Evolutionary conservation across 2,113 vertebrate genomes (phyloP).

Genomic region (Numida meleagris): DNA sequence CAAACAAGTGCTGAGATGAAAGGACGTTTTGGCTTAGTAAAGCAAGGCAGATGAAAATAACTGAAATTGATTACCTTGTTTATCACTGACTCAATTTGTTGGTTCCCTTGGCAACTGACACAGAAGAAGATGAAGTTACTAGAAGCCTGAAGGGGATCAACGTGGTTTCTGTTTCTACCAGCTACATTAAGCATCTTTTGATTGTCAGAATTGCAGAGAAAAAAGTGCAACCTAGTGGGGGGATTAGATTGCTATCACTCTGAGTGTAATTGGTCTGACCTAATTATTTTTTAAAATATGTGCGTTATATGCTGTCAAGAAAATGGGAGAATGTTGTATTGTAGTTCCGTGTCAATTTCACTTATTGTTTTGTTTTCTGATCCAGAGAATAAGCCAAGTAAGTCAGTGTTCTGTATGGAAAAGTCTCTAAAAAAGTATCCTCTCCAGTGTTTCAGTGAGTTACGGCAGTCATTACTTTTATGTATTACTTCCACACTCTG

Average conservation of each 20-base stretch:
- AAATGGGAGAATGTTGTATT: neutral
- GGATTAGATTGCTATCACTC: neutral
- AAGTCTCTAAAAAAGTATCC: neutral
- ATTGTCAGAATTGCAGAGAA: neutral
- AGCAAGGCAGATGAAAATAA: slow-evolving; percentile 49
- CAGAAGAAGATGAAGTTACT: slow-evolving; percentile 19
- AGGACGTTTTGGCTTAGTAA: slow-evolving; percentile 38
- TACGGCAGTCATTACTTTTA: neutral
- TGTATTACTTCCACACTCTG: neutral
- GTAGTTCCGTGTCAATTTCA: neutral
- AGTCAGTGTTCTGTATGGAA: neutral
- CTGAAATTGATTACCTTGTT: slow-evolving; percentile 65
- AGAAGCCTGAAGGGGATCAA: slow-evolving; percentile 4
- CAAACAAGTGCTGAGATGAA: neutral
- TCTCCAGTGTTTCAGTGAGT: neutral
- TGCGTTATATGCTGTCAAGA: neutral
- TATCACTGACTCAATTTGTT: slow-evolving; percentile 51
- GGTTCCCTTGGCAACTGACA: slow-evolving; percentile 72
- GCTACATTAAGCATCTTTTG: neutral
- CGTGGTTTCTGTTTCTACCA: neutral
- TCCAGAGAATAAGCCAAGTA: neutral
- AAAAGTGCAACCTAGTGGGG: neutral
- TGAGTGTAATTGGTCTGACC: neutral
- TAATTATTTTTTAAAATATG: neutral
- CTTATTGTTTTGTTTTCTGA: neutral